Evolutionary conservation across 1,140 invertebrate species (phyloP), one percentile per base, ranked within the genome.

Genomic region (Anoplophora glabripennis): DNA sequence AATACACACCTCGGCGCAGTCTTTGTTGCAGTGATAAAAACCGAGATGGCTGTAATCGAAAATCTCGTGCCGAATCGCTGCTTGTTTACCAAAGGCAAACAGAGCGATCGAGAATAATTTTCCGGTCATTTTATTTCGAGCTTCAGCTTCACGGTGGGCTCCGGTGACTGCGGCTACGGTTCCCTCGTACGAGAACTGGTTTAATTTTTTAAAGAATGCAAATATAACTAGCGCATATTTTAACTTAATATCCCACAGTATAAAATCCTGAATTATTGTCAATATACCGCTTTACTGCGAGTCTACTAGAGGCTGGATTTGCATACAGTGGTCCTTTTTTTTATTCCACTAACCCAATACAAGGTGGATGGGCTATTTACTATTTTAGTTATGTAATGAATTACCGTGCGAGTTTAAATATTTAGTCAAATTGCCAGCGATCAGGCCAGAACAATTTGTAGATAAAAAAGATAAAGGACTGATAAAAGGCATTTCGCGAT

Each of bases 171-270:
- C 34, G 36, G 34, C 33, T 37, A 60, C 57, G 51, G 56, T 64
- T 64, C 62, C 59, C 52, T 45, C 53, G 37, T 57, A 52, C 44
- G 54, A 60, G 47, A 64, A 64, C 62, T 59, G 62, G 62, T 64
- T 64, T 60, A 49, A 57, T 64, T 64, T 64, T 64, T 64, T 64
- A 34, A 44, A 48, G 56, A 54, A 54, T 49, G 49, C 58, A 63
- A 62, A 54, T 62, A 60, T 64, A 64, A 64, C 62, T 64, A 64
- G 62, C 57, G 62, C 62, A 60, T 63, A 63, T 63, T 63, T 63
- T 59, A 46, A 44, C n/a, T 33, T 60, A 60, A 60, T 47, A 53
- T 53, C 21, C 18, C 36, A 17, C 11, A 35, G 46, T 52, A 52
- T n/a, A 17, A 21, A 11, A 46, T 11, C 10, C 12, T 15, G 45